These are phyloP conservation scores for Lampris megalopsis DNA, from an alignment of 2,113 vertebrate species.

Conservation along the genomic window DNA sequence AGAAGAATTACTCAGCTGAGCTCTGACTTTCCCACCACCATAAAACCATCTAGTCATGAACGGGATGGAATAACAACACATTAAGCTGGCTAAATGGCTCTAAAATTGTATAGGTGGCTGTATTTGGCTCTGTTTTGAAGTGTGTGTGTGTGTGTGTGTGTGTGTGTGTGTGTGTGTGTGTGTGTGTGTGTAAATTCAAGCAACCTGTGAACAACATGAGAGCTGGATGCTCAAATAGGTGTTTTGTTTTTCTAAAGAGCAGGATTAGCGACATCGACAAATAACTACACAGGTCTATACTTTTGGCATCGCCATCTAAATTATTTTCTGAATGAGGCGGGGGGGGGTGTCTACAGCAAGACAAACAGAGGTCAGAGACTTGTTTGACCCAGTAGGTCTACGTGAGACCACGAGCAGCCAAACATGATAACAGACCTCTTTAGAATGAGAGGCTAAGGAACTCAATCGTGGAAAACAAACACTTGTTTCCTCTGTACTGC, in stretches of 20 bases:
- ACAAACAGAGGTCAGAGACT: conserved; percentile 23
- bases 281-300: conserved; percentile 40
- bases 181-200: conserved; percentile 55
- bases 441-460: conserved; percentile 34
- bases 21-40: conserved; percentile 64
- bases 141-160: neutral
- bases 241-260: conserved; percentile 54
- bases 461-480: conserved; percentile 72
- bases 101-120: conserved; percentile 47
- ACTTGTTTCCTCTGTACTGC: conserved; percentile 63
- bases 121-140: conserved; percentile 59
- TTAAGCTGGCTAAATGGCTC: conserved; percentile 44
- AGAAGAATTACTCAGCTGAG: conserved; percentile 16
- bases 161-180: neutral
- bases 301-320: conserved; percentile 27
- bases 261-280: conserved; percentile 54
- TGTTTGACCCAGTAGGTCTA: conserved; percentile 36
- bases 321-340: conserved; percentile 27
- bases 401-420: conserved; percentile 18
- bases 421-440: conserved; percentile 16
- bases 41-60: conserved; percentile 57
- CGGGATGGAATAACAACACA: conserved; percentile 39
- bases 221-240: conserved; percentile 61
- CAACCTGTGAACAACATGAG: conserved; percentile 64
- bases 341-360: conserved; percentile 51